Percentiles rank a stretch among this genome's conserved stretches.
These are phyloP conservation scores for Stenodema calcarata DNA, from an alignment of 2,888 invertebrate genomes.

Conservation along the genomic window DNA sequence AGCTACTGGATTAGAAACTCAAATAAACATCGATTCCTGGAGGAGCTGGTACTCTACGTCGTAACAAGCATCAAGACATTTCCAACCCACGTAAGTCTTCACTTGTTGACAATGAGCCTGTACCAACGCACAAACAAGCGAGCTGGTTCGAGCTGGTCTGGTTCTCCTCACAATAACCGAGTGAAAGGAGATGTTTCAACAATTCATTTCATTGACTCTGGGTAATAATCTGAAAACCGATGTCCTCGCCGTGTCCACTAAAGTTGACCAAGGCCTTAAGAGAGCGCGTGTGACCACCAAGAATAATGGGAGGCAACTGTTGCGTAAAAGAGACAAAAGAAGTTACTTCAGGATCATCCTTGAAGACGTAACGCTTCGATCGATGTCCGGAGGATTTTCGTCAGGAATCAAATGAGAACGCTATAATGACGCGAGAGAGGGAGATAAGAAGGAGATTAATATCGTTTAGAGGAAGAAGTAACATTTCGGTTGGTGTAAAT, in stretches of 20 bases:
- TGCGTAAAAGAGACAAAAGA: slow-evolving; percentile 43
- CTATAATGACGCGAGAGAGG: background rate
- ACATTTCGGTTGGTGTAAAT: no score
- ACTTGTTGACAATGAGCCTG: no score
- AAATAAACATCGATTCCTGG: no score
- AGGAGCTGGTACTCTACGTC: no score
- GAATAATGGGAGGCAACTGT: slow-evolving; percentile 34
- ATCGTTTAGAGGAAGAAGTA: no score
- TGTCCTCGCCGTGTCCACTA: slow-evolving; percentile 7
- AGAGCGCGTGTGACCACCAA: slow-evolving; percentile 10
- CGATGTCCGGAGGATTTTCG: background rate
- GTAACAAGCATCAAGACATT: no score
- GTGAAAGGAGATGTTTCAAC: background rate
- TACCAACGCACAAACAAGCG: background rate
- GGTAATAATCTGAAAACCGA: background rate
- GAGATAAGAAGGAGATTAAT: no score
- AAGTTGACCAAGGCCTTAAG: slow-evolving; percentile 29
- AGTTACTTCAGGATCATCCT: slow-evolving; percentile 21
- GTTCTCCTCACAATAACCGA: background rate
- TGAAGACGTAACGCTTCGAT: slow-evolving; percentile 32
- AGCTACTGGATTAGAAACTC: no score
- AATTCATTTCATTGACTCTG: background rate
- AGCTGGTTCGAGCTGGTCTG: no score
- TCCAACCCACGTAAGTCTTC: no score
- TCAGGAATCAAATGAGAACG: background rate